Conservation (phyloP, 2,113 vertebrate genomes). For the Strigops habroptila region DNA sequence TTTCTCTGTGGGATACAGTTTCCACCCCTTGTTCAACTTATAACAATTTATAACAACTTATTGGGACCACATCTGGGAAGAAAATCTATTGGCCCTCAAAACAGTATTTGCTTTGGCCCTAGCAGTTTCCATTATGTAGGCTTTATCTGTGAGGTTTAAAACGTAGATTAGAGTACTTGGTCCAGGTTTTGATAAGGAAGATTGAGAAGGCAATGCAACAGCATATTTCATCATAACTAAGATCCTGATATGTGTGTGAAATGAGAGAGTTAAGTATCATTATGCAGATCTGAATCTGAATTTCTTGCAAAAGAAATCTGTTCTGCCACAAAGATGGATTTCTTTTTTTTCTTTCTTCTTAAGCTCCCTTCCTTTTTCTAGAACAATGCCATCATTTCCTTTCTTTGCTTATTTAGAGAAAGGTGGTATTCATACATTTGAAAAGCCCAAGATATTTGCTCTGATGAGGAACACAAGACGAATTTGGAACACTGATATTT, state of each 20-base stretch:
- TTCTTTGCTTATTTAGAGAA: background rate
- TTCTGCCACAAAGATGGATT: background rate
- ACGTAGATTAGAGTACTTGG: background rate
- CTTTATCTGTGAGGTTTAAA: background rate
- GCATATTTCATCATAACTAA: background rate
- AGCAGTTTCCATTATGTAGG: background rate
- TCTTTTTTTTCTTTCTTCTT: background rate
- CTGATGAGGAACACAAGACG: background rate
- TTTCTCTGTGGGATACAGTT: background rate
- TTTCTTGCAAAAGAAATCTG: background rate
- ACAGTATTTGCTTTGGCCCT: background rate
- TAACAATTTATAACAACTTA: background rate
- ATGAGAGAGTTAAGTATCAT: background rate
- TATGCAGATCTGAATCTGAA: background rate
- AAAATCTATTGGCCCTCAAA: background rate
- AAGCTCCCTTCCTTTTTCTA: rapidly evolving
- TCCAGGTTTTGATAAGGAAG: background rate
- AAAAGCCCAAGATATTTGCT: background rate
- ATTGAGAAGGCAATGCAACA: background rate
- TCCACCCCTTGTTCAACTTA: background rate
- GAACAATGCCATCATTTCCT: background rate
- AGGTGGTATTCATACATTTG: background rate
- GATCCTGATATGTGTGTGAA: background rate
- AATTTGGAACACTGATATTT: background rate
- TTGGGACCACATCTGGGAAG: background rate